Conservation (phyloP, 2,113 vertebrate genomes). For the Naja naja region DNA sequence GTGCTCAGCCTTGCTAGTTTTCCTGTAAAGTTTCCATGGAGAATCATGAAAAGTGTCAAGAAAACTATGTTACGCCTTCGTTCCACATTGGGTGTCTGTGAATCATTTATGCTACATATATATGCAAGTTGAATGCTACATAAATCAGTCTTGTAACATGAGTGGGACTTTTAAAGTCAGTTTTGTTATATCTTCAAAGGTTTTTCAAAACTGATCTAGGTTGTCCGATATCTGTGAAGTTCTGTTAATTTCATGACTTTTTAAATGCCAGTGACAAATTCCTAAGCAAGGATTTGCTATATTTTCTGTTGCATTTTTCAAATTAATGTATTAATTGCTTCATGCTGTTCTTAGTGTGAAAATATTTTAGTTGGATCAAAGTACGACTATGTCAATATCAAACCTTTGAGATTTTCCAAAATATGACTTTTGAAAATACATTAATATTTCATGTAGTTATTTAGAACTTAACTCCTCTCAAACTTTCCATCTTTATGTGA, state of each 20-base stretch:
- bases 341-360: slow-evolving; percentile 42
- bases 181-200: not conserved
- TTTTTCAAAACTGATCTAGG: slow-evolving; percentile 49
- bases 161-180: slow-evolving; percentile 12
- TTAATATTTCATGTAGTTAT: not conserved
- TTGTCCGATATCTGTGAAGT: slow-evolving; percentile 14
- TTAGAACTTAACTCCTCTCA: not conserved
- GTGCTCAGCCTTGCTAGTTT: slow-evolving; percentile 50
- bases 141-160: slow-evolving; percentile 13
- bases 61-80: slow-evolving; percentile 32
- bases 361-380: not conserved
- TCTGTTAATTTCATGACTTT: slow-evolving; percentile 36
- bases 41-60: slow-evolving; percentile 36
- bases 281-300: slow-evolving; percentile 45
- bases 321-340: slow-evolving; percentile 39
- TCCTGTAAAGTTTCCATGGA: slow-evolving; percentile 34
- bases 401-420: slow-evolving; percentile 15
- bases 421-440: slow-evolving; percentile 5
- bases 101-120: slow-evolving; percentile 37
- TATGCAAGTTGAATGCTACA: slow-evolving; percentile 51
- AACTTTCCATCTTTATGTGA: not conserved
- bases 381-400: not conserved
- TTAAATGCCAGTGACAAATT: slow-evolving; percentile 53
- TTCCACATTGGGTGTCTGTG: slow-evolving; percentile 55
- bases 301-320: slow-evolving; percentile 17